Evolutionary conservation across 2,888 invertebrate species (phyloP), one percentile per base, ranked within the genome.

Genomic region (Neuroscelio doddi): DNA sequence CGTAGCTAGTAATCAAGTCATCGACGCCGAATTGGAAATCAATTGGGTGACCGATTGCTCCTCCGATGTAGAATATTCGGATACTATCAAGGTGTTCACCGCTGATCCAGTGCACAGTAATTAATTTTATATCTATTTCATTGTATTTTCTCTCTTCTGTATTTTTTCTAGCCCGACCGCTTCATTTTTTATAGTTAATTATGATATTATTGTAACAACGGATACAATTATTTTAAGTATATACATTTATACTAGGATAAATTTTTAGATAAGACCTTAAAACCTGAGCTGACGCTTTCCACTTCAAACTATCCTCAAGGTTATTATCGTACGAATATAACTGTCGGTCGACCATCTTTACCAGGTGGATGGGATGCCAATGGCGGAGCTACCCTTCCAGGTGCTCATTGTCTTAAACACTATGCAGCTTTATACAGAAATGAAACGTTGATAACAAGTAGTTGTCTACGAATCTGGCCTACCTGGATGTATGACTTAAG

Each of bases 401-500:
- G 79, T 21, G 86, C 87, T 9, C 88, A 88, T 73, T 93, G 93
- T 74, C 85, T 92, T 24, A 90, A 91, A 74, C 92, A 90, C 50
- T 92, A 92, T 89, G 89, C 90, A 10, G 90, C 90, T 9, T 90
- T 92, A n/a, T 88, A 87, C 38, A 89, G 87, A 44, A 87, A 88
- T 69, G 83, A 81, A n/a, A 86, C 86, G 14, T 88, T 92, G 62
- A 83, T 89, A 24, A 87, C 90, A 36, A 87, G 87, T 47, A 89
- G 91, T 72, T 95, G 95, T 77, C 84, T 95, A 16, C 91, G 90
- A 79, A 92, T 93, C 64, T 91, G 92, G 79, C 94, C 95, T 0
- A 92, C 91, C 16, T 95, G 95, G 95, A 93, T 95, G 93, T 88
- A 89, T 74, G 91, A 93, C 69, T 78, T 85, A 67, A 85, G 85